Conservation (phyloP, 1,140 invertebrate species). For the Ceratoteleas bidentatus region DNA sequence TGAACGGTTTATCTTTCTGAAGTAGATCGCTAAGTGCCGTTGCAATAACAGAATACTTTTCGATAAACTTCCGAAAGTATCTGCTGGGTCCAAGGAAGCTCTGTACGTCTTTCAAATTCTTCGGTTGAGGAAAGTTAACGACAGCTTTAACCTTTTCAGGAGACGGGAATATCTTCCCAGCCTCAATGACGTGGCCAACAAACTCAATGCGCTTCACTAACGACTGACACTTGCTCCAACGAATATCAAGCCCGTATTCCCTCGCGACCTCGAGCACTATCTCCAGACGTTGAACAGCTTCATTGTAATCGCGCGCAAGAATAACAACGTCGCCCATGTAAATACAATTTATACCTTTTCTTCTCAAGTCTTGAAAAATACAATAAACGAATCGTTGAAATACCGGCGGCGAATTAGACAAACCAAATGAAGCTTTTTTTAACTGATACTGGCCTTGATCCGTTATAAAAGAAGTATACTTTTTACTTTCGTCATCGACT, state of each 20-base stretch:
- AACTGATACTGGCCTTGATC: background rate
- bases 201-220: background rate
- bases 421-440: no score
- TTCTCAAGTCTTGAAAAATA: no score
- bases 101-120: background rate
- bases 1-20: no score
- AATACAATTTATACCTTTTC: background rate
- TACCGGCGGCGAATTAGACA: no score
- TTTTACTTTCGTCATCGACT: background rate
- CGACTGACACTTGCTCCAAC: background rate
- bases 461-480: background rate
- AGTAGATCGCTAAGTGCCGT: background rate
- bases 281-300: background rate
- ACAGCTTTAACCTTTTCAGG: background rate
- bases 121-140: no score
- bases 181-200: background rate
- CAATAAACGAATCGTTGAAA: no score
- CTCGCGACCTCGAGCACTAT: no score
- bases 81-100: background rate
- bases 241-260: background rate
- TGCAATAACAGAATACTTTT: background rate
- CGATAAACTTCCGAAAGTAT: conserved; percentile 4
- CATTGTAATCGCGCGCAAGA: no score
- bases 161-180: background rate
- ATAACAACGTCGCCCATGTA: no score